Conservation (phyloP, 2,888 invertebrate species). For the Plebejus anna region DNA sequence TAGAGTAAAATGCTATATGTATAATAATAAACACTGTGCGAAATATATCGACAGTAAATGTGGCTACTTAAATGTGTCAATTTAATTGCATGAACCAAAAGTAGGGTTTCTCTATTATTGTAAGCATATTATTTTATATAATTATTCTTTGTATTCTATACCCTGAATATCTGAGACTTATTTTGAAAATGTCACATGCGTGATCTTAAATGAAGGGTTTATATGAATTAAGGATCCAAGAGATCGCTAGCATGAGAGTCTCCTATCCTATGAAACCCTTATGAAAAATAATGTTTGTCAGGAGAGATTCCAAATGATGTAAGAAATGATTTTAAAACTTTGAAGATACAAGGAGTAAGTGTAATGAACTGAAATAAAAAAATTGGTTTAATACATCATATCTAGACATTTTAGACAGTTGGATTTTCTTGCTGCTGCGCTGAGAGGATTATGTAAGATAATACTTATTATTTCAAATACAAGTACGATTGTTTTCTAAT, state of each 20-base stretch:
- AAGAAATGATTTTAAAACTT: background rate
- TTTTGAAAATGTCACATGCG: too few species aligned
- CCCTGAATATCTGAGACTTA: too few species aligned
- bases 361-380: background rate
- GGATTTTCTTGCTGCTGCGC: background rate
- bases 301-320: too few species aligned
- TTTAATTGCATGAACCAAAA: background rate
- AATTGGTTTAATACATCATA: background rate
- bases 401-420: background rate
- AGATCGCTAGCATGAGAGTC: too few species aligned
- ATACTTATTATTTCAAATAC: constrained; percentile 9
- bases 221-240: too few species aligned
- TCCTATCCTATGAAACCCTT: too few species aligned
- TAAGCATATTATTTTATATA: background rate
- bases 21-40: background rate
- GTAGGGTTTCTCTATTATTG: background rate
- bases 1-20: too few species aligned
- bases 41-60: too few species aligned
- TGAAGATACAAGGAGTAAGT: background rate
- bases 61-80: background rate
- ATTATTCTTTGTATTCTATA: too few species aligned
- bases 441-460: background rate
- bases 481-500: background rate
- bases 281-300: too few species aligned
- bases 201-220: too few species aligned